These are phyloP conservation scores for Paramormyrops kingsleyae DNA, from an alignment of 2,113 vertebrate genomes.

Conservation along the genomic window DNA sequence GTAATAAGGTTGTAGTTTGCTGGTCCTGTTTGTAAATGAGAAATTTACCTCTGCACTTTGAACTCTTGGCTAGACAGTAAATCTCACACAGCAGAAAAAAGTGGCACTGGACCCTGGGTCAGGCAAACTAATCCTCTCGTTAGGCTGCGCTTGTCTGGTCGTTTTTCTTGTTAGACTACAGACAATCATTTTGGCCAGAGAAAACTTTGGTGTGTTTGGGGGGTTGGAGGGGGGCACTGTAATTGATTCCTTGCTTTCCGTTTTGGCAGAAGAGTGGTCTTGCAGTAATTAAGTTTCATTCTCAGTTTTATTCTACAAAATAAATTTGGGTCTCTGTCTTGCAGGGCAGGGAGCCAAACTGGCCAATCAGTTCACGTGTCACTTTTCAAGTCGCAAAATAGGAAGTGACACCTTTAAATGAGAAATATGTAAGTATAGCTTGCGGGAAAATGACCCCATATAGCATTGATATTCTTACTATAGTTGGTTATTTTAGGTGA, in stretches of 20 bases:
- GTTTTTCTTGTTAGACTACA: slow-evolving; percentile 44
- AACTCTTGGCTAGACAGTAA: slow-evolving; percentile 48
- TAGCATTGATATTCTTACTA: slow-evolving; percentile 32
- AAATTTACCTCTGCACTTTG: slow-evolving; percentile 46
- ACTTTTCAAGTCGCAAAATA: slow-evolving; percentile 43
- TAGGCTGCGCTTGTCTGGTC: slow-evolving; percentile 38
- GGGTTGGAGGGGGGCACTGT: slow-evolving; percentile 20
- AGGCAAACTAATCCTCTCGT: slow-evolving; percentile 32
- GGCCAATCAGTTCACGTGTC: slow-evolving; percentile 37
- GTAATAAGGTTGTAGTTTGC: slow-evolving; percentile 37
- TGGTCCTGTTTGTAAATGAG: slow-evolving; percentile 42
- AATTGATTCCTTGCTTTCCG: slow-evolving; percentile 50
- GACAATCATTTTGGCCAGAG: slow-evolving; percentile 35
- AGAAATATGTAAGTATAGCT: slow-evolving; percentile 26
- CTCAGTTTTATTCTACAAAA: slow-evolving; percentile 40
- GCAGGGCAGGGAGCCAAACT: slow-evolving; percentile 27
- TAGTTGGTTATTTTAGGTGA: slow-evolving; percentile 36
- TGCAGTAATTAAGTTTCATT: slow-evolving; percentile 35
- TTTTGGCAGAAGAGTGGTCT: slow-evolving; percentile 32
- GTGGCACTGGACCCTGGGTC: slow-evolving; percentile 26
- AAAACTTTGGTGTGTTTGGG: slow-evolving; percentile 27
- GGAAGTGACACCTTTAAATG: slow-evolving; percentile 30
- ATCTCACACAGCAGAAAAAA: slow-evolving; percentile 35
- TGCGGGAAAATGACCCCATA: slow-evolving; percentile 34
- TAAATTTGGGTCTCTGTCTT: slow-evolving; percentile 29